Evolutionary conservation across 2,888 invertebrate genomes (phyloP), one percentile per base, ranked within the genome.

Genomic region (Cephus spinipes): DNA sequence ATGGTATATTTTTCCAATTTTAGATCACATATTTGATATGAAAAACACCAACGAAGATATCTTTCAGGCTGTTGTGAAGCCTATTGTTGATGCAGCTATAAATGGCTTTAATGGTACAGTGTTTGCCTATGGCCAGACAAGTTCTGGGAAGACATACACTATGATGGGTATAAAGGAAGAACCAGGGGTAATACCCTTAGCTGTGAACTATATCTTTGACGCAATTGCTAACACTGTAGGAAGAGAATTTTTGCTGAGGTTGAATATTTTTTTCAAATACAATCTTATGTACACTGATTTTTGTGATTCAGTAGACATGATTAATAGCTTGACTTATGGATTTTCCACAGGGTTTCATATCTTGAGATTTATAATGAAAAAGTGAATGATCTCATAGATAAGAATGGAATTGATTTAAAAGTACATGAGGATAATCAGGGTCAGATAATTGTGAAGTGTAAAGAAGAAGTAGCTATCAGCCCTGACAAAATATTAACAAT

Each of bases 121-220:
- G 83, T 97, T 98, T 92, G 97, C 97, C 0, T 98, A 98, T 90
- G 98, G 98, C 11, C 98, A 98, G 91, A 98, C 97, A 6, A 96
- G 97, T 1, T 97, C 97, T 0, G 98, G 97, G 77, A 97, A 97
- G 91, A 97, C 97, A 0, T 95, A 95, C 86, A 97, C 97, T 0
- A 96, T 97, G 95, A 94, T 96, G 89, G 98, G 98, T 0, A 94
- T 94, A 55, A 92, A 93, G 0, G 85, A 91, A 0, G 94, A 95
- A 69, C 95, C 94, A 0, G 98, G 98, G 1, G 94, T 98, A 12
- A 95, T 97, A 86, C 94, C 94, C 0, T 89, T 95, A 68, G 94
- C 97, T 1, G 94, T 97, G 0, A 91, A 94, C 12, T 93, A 96
- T 86, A 93, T 97, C 68, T 97, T 97, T 88, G 92, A 94, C 69